Evolutionary conservation across 2,797 vertebrate species (phyloP).

Genomic region (Uromys caudimaculatus): DNA sequence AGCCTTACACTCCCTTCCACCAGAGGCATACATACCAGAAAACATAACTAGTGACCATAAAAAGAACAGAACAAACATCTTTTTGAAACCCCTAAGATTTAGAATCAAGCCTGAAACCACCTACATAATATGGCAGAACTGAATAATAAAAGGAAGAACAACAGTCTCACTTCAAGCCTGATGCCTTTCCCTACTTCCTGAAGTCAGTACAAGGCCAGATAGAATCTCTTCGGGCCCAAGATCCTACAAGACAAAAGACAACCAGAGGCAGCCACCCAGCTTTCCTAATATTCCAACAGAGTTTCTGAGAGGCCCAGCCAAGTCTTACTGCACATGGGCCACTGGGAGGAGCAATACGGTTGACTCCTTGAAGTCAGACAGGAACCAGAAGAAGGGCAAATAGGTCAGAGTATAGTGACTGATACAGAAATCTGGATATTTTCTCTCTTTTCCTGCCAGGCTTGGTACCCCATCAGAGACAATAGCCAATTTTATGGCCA

Average conservation of each 20-base stretch:
- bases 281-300: neutral
- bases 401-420: neutral
- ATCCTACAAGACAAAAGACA: neutral
- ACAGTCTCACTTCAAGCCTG: neutral
- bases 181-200: neutral
- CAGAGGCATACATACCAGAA: neutral
- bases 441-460: neutral
- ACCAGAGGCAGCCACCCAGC: neutral
- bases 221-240: neutral
- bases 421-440: neutral
- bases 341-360: neutral
- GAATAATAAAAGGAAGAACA: neutral
- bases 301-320: neutral
- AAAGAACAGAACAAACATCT: neutral
- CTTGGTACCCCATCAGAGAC: neutral
- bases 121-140: neutral
- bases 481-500: neutral
- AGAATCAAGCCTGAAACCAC: neutral
- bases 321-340: neutral
- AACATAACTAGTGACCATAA: neutral
- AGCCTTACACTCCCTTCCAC: neutral
- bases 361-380: neutral
- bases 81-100: neutral
- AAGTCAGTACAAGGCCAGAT: neutral
- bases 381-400: neutral